phyloP scores from a whole-genome alignment of 2,113 vertebrate genomes.

The Apteryx owenii region DNA sequence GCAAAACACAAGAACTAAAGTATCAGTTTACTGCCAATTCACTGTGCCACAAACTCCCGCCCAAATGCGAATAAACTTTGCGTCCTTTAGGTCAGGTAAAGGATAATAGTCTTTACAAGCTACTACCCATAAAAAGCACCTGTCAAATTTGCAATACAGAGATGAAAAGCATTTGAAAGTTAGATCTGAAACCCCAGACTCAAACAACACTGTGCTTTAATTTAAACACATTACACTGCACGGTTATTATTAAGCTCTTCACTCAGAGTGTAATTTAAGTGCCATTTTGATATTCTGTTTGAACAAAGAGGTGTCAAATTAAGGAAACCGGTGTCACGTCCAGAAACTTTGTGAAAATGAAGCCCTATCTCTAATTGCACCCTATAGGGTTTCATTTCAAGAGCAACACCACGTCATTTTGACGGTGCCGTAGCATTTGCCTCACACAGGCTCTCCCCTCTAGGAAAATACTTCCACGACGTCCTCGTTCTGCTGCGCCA shows the following conservation, averaged over 20 bases:
- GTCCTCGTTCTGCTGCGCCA: not conserved
- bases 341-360: slow-evolving; percentile 45
- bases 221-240: slow-evolving; percentile 11
- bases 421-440: not conserved
- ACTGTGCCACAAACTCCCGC: not conserved
- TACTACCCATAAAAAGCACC: slow-evolving; percentile 3
- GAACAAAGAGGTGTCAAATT: slow-evolving; percentile 61
- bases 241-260: slow-evolving; percentile 38
- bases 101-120: slow-evolving; percentile 31
- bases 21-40: slow-evolving; percentile 52
- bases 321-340: slow-evolving; percentile 30
- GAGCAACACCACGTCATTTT: not conserved
- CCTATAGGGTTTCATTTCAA: not conserved
- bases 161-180: slow-evolving; percentile 56
- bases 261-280: slow-evolving; percentile 32
- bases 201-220: slow-evolving; percentile 51
- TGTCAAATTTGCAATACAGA: slow-evolving; percentile 36
- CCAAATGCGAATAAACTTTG: slow-evolving; percentile 44
- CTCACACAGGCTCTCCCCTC: not conserved
- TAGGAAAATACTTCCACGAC: not conserved
- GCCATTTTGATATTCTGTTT: slow-evolving; percentile 41
- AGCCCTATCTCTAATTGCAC: not conserved
- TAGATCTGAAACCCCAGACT: slow-evolving; percentile 34
- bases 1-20: not conserved
- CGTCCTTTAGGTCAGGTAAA: slow-evolving; percentile 39